Evolutionary conservation across 2,888 invertebrate species (phyloP).

Genomic region (Mamestra brassicae): DNA sequence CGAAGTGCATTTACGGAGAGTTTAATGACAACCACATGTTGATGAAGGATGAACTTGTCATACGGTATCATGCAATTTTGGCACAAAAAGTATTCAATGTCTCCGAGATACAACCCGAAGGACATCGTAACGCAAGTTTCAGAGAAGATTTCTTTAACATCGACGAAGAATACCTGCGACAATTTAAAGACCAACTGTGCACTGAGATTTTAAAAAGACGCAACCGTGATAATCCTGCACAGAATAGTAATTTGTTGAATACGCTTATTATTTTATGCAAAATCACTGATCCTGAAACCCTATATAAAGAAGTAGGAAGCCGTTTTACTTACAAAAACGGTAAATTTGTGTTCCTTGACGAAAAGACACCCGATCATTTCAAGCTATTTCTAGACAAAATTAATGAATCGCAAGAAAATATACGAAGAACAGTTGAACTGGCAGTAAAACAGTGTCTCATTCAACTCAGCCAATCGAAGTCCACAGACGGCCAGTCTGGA

Average conservation of each 20-base stretch:
- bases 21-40: slow-evolving; percentile 9
- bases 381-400: slow-evolving; percentile 8
- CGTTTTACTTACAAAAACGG: slow-evolving; percentile 14
- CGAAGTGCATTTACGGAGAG: neutral
- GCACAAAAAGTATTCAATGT: slow-evolving; percentile 34
- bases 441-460: slow-evolving; percentile 20
- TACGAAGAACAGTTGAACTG: slow-evolving; percentile 23
- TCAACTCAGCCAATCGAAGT: no score
- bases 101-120: slow-evolving; percentile 11
- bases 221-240: no score
- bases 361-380: slow-evolving; percentile 1
- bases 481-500: no score
- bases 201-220: slow-evolving; percentile 19
- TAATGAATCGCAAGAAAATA: slow-evolving; percentile 3
- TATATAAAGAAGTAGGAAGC: neutral
- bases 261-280: no score
- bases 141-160: slow-evolving; percentile 22
- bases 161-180: slow-evolving; percentile 1
- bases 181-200: slow-evolving; percentile 31
- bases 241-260: no score
- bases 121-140: slow-evolving; percentile 5
- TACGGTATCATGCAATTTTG: slow-evolving; percentile 44
- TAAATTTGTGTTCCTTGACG: slow-evolving; percentile 23
- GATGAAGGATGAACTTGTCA: slow-evolving; percentile 39
- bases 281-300: neutral